Conservation (phyloP, 92 coral and sea anemone genomes). For the Paramuricea clavata region DNA sequence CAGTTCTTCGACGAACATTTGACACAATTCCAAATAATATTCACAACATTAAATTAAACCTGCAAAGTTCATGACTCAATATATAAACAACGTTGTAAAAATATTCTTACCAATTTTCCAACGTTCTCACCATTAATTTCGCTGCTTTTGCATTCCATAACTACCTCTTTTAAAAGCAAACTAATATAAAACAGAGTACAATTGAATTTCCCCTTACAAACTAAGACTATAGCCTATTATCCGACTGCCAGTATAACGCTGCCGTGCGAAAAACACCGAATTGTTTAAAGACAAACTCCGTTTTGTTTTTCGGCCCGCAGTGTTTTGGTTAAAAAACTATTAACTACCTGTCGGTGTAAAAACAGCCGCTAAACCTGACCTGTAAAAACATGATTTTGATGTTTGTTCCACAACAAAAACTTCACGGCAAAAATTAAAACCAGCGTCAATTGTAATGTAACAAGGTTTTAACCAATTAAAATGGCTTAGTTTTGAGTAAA, state of each 20-base stretch:
- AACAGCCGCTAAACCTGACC: conserved; percentile 22
- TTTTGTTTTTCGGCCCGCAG: conserved; percentile 4
- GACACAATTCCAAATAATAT: neutral
- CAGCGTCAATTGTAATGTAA: neutral
- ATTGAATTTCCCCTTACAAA: neutral
- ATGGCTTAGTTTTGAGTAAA: neutral
- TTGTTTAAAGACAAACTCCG: neutral
- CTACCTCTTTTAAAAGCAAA: neutral
- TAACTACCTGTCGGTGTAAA: conserved; percentile 19
- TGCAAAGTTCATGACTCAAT: too few species aligned
- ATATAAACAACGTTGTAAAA: too few species aligned
- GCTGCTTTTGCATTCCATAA: neutral
- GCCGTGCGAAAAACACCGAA: conserved; percentile 1
- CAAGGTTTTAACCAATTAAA: neutral
- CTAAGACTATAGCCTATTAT: too few species aligned
- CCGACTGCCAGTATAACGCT: neutral
- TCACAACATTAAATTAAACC: conserved; percentile 19
- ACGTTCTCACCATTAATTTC: neutral
- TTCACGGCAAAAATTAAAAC: neutral
- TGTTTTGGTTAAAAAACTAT: conserved; percentile 35
- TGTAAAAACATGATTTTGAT: conserved; percentile 2
- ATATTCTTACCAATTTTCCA: conserved; percentile 13
- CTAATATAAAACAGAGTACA: neutral
- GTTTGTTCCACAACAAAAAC: neutral
- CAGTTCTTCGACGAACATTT: neutral